Evolutionary conservation across 2,113 vertebrate genomes (phyloP).

Genomic region (Dromas ardeola): DNA sequence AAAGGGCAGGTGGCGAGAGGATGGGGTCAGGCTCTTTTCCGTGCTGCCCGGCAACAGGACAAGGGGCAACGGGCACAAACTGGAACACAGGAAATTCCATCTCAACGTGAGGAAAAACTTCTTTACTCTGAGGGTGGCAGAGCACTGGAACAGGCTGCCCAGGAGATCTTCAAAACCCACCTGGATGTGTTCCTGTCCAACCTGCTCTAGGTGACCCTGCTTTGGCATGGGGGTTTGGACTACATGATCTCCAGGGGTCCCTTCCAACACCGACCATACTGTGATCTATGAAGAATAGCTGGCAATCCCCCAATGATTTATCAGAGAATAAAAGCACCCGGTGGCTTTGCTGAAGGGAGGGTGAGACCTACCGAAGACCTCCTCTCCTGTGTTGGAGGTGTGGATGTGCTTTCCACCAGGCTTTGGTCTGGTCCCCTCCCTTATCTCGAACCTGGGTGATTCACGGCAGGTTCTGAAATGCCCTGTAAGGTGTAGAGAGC

Average conservation of each 20-base stretch:
- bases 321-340: background rate
- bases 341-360: background rate
- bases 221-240: background rate
- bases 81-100: background rate
- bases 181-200: background rate
- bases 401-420: background rate
- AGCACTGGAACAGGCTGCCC: background rate
- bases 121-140: background rate
- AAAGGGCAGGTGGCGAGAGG: background rate
- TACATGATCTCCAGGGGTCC: background rate
- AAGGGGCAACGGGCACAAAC: background rate
- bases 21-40: background rate
- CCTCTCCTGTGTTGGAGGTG: background rate
- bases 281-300: background rate
- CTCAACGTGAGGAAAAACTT: background rate
- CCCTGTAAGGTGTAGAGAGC: rapidly evolving
- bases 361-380: background rate
- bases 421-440: background rate
- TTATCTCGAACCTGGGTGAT: background rate
- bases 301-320: background rate
- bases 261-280: background rate
- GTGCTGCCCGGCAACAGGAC: background rate
- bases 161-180: background rate
- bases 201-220: background rate
- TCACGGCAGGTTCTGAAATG: background rate